These are phyloP conservation scores for Sphenodon punctatus DNA, from an alignment of 2,797 vertebrate genomes.

Conservation along the genomic window DNA sequence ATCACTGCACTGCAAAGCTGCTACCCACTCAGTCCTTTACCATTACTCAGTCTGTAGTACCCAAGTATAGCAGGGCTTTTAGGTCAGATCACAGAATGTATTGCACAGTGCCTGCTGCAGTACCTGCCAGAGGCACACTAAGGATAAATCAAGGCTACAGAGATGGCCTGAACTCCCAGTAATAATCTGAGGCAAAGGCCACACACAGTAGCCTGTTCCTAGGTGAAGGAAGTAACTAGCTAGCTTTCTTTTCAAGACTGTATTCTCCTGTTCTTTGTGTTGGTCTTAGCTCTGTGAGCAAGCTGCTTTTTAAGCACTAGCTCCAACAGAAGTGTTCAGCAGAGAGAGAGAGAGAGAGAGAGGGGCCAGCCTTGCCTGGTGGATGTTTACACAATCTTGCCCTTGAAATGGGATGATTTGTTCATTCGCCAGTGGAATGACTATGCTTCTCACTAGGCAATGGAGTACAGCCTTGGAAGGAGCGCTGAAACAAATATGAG, in stretches of 20 bases:
- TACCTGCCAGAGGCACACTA: neutral
- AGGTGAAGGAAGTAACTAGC: neutral
- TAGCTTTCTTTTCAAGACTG: neutral
- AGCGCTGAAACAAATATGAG: too few relatives aligned
- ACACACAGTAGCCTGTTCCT: neutral
- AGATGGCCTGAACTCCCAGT: neutral
- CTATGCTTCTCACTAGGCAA: neutral
- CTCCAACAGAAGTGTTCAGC: neutral
- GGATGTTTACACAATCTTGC: neutral
- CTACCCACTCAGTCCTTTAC: neutral
- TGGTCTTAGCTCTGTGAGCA: too few relatives aligned
- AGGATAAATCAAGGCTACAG: neutral
- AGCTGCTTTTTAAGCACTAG: accelerated
- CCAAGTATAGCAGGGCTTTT: neutral
- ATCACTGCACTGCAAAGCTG: neutral
- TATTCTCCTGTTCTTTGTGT: neutral
- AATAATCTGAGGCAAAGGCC: neutral
- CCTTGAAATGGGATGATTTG: neutral
- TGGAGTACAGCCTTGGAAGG: too few relatives aligned
- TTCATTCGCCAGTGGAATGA: neutral
- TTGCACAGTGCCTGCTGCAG: constrained; percentile 8
- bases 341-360: too few relatives aligned
- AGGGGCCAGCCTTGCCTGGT: accelerated
- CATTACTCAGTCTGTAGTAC: neutral
- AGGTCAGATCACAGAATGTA: neutral